Percentiles rank a stretch among this genome's conserved stretches.
Conservation (phyloP, 2,888 invertebrate genomes). For the Spodoptera picta region DNA sequence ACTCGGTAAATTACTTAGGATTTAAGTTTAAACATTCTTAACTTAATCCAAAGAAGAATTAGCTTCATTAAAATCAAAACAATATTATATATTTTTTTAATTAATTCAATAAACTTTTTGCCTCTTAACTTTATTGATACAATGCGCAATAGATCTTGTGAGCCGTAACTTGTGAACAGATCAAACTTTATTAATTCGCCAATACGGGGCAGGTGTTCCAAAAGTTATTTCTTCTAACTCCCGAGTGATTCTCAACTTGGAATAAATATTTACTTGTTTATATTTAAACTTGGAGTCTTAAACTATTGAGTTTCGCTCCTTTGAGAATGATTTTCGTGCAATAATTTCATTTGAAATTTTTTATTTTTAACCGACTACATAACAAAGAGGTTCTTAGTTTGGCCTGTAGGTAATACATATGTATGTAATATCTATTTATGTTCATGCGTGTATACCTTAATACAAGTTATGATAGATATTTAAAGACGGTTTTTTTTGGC, state of each 20-base stretch:
- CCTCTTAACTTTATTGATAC: conserved; percentile 8
- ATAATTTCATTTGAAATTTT: background rate
- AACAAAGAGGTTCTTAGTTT: no score
- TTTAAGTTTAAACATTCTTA: no score
- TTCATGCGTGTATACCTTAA: no score
- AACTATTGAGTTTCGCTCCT: conserved; percentile 25
- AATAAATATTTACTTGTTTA: conserved; percentile 53
- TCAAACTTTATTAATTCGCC: conserved; percentile 64
- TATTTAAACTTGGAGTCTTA: conserved; percentile 25
- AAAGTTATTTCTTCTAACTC: conserved; percentile 58
- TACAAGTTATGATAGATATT: no score
- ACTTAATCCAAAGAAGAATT: no score
- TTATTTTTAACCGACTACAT: background rate
- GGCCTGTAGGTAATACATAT: no score
- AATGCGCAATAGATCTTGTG: conserved; percentile 31
- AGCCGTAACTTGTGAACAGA: conserved; percentile 45
- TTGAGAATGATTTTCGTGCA: background rate
- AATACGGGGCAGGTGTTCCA: conserved; percentile 61
- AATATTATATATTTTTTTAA: no score
- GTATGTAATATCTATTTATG: no score
- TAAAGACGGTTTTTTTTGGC: no score
- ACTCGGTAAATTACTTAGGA: no score
- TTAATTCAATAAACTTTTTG: no score
- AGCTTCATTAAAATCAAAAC: no score
- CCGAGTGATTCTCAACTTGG: conserved; percentile 29